Percentiles rank a stretch among this genome's conserved stretches.
Evolutionary conservation across 1,140 invertebrate species (phyloP).

Genomic region (Reticulitermes speratus): DNA sequence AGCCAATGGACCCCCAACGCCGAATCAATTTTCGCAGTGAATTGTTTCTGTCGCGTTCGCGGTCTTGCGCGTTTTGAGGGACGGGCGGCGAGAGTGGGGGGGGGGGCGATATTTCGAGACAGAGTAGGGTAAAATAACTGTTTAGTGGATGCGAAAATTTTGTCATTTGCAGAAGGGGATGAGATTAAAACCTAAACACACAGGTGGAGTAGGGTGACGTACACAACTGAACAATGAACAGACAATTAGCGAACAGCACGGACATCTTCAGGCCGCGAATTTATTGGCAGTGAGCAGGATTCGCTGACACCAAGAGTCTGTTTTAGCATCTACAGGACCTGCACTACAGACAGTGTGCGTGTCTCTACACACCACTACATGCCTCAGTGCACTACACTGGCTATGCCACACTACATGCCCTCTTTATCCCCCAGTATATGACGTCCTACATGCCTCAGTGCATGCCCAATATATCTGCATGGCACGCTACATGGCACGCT

Average conservation of each 20-base stretch:
- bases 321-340: too few species aligned
- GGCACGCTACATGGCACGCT: too few species aligned
- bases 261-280: too few species aligned
- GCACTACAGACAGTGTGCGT: too few species aligned
- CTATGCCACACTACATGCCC: too few species aligned
- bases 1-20: conserved; percentile 28
- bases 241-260: not conserved
- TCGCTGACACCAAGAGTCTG: too few species aligned
- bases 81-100: not conserved
- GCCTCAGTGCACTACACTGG: too few species aligned
- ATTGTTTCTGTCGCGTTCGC: conserved; percentile 26
- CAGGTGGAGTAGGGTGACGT: not conserved
- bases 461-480: too few species aligned
- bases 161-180: not conserved
- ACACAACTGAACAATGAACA: not conserved
- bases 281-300: too few species aligned
- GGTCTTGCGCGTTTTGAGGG: conserved; percentile 2
- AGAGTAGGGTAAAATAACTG: not conserved
- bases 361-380: too few species aligned
- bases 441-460: too few species aligned
- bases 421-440: too few species aligned
- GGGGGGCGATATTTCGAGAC: not conserved
- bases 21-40: conserved; percentile 25
- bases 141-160: conserved; percentile 13
- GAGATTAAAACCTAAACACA: conserved; percentile 19